Conservation (phyloP, 1,140 invertebrate species). For the Plectus sambesii region DNA sequence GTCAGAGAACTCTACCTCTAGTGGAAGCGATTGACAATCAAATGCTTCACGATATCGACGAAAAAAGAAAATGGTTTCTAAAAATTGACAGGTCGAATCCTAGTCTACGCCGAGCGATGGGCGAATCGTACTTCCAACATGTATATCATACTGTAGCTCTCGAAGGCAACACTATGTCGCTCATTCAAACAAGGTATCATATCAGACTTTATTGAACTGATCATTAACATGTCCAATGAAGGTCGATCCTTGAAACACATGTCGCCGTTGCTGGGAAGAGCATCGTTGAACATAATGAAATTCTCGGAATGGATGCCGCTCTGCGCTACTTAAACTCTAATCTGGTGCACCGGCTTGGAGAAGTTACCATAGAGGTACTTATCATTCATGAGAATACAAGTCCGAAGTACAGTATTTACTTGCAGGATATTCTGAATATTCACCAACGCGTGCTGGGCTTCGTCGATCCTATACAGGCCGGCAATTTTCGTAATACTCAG, state of each 20-base stretch:
- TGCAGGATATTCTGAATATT: slow-evolving; percentile 80
- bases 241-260: slow-evolving; percentile 76
- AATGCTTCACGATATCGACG: slow-evolving; percentile 67
- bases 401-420: slow-evolving; percentile 57
- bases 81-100: slow-evolving; percentile 66
- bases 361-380: slow-evolving; percentile 28
- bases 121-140: slow-evolving; percentile 61
- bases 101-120: slow-evolving; percentile 71
- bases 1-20: slow-evolving; percentile 67
- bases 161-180: slow-evolving; percentile 89
- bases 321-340: slow-evolving; percentile 90
- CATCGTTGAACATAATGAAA: slow-evolving; percentile 90
- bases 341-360: slow-evolving; percentile 53
- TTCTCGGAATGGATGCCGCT: slow-evolving; percentile 78
- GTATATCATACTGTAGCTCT: slow-evolving; percentile 95
- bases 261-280: slow-evolving; percentile 84
- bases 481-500: slow-evolving; percentile 26
- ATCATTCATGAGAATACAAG: slow-evolving; percentile 14
- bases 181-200: slow-evolving; percentile 78
- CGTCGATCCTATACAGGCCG: slow-evolving; percentile 55
- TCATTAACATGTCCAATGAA: slow-evolving; percentile 71
- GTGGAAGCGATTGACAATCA: slow-evolving; percentile 78
- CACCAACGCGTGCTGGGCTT: slow-evolving; percentile 81
- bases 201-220: slow-evolving; percentile 79
- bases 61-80: slow-evolving; percentile 67